Evolutionary conservation across 2,888 invertebrate genomes (phyloP), one percentile per base, ranked within the genome.

Genomic region (Diarsia dahlii): DNA sequence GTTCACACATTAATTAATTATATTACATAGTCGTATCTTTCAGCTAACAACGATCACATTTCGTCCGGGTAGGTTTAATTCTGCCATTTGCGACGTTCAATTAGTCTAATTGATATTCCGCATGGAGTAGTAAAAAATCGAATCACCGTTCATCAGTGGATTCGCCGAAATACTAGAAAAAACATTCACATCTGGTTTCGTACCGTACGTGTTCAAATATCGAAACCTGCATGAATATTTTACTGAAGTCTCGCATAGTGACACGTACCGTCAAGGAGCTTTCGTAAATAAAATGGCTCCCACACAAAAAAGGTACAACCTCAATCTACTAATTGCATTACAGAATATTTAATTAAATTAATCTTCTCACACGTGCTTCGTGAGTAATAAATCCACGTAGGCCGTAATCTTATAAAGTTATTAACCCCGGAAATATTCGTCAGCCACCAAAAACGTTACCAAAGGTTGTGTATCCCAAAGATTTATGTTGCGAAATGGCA

Each of bases 401-500:
- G 48, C 68, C 23, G 48, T 79, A 68, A 74, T 71, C 81, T 71
- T 71, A 52, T 71, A 54, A 80, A 69, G 62, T 78, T 82, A 76
- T 79, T 68, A 68, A 78, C 34, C 64, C 71, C 67, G 71, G 74
- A 87, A 85, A 79, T 85, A 85, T 81, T 74, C 77, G 76, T 72
- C 72, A 69, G 70, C 60, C 50, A 68, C 67, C 74, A 72, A 78
- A 86, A 87, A 78, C 74, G 65, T 76, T 78, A 80, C 78, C 77
- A 81, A 58, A 76, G 76, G 76, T 76, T 87, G 74, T 80, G 81
- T 81, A 76, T 76, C 81, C 67, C 78, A 34, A 84, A 82, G 84
- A 86, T 84, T 86, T 86, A 86, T 84, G 82, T 80, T 81, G 66
- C 81, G 76, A 74, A 82, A 85, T 78, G 77, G 81, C 74, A 76